Evolutionary conservation across 92 coral and sea anemone genomes (phyloP).

Genomic region (Montipora capitata): DNA sequence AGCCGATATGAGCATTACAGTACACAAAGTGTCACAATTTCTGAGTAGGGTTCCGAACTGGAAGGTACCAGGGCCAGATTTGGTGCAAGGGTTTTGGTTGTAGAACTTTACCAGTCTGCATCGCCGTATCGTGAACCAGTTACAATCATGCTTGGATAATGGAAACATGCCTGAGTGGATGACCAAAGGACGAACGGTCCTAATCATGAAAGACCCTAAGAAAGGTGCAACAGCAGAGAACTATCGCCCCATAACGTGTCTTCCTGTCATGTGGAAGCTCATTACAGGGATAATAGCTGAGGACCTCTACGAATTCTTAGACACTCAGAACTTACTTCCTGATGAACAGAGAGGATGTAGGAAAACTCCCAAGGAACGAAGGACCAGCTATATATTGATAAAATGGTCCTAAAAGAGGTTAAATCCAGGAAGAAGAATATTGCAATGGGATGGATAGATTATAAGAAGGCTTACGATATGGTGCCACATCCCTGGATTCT

Average conservation of each 20-base stretch:
- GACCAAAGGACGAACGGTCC: conserved; percentile 54
- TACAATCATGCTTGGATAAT: conserved; percentile 11
- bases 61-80: conserved; percentile 54
- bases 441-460: no score
- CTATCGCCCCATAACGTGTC: conserved; percentile 67
- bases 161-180: conserved; percentile 55
- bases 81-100: conserved; percentile 62
- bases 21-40: conserved; percentile 11
- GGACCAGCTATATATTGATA: no score
- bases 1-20: no score
- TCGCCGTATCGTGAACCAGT: background rate
- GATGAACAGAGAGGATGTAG: conserved; percentile 47
- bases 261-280: conserved; percentile 73
- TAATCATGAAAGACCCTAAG: conserved; percentile 50
- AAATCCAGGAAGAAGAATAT: no score
- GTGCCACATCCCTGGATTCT: no score
- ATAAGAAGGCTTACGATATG: no score
- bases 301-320: conserved; percentile 48
- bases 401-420: no score
- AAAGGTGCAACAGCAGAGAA: conserved; percentile 51
- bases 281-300: conserved; percentile 64
- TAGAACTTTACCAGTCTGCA: conserved; percentile 9
- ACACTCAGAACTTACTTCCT: conserved; percentile 7
- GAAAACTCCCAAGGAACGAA: conserved; percentile 33
- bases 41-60: conserved; percentile 55